Conservation (phyloP, 2,113 vertebrate genomes). For the Taxidea taxus region DNA sequence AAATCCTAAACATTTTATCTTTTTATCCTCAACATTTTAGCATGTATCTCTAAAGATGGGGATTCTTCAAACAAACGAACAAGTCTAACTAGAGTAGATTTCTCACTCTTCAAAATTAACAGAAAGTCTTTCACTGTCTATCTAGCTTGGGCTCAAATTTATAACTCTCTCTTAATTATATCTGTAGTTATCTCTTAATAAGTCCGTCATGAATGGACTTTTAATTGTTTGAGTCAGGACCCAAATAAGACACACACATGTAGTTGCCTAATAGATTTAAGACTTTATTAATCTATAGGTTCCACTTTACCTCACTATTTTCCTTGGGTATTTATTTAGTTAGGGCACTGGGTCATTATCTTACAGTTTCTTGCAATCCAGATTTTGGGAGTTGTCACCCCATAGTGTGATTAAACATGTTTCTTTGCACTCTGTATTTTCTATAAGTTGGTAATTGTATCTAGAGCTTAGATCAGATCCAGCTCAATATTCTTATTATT, state of each 20-base stretch:
- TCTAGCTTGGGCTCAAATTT: not conserved
- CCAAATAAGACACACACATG: not conserved
- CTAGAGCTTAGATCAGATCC: not conserved
- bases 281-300: not conserved
- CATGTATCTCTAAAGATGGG: not conserved
- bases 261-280: not conserved
- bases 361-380: not conserved
- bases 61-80: not conserved
- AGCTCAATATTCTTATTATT: not conserved
- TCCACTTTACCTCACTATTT: not conserved
- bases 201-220: not conserved
- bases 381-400: not conserved
- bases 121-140: not conserved
- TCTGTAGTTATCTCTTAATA: not conserved
- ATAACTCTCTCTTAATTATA: no score
- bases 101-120: not conserved
- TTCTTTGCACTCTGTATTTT: not conserved
- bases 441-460: not conserved
- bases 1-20: not conserved
- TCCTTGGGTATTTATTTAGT: not conserved
- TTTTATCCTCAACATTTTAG: not conserved
- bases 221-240: constrained; percentile 12
- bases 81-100: not conserved
- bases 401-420: not conserved
- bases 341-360: not conserved